A percentile compares a stretch with the other conserved stretches of the same genome.
Conservation (phyloP, 53 echinoderm and acorn worm genomes). For the Stichopus horrens region DNA sequence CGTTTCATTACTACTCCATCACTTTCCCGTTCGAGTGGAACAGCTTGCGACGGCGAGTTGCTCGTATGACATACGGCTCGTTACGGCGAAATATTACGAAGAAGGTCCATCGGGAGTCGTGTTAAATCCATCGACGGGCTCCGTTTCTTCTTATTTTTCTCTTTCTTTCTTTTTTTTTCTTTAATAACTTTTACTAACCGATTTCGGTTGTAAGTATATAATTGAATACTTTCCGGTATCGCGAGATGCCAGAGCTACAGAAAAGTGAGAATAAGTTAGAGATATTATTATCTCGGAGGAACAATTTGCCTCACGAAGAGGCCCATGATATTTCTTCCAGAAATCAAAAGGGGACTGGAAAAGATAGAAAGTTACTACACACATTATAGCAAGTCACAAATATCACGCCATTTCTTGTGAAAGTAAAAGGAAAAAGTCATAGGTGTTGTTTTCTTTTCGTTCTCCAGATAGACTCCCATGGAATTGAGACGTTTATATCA, state of each 20-base stretch:
- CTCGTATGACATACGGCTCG: constrained; percentile 48
- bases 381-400: too few species aligned
- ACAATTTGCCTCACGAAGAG: constrained; percentile 3
- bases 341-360: too few species aligned
- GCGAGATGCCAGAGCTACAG: background rate
- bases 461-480: too few species aligned
- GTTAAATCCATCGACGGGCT: constrained; percentile 30
- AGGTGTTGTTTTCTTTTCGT: too few species aligned
- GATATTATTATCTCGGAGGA: background rate
- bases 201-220: constrained; percentile 19
- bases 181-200: constrained; percentile 30
- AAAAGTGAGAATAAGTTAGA: background rate
- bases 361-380: too few species aligned
- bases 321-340: constrained; percentile 1
- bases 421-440: too few species aligned
- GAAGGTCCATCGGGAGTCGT: constrained; percentile 38
- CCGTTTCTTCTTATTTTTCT: background rate
- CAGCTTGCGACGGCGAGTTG: constrained; percentile 38
- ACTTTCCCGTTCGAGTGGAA: constrained; percentile 27
- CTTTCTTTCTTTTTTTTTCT: background rate
- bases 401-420: too few species aligned
- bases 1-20: constrained; percentile 45
- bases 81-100: constrained; percentile 43
- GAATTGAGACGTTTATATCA: too few species aligned
- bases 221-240: constrained; percentile 26